These are phyloP conservation scores for Trachelus iudaicus DNA, from an alignment of 2,888 invertebrate genomes.

Conservation along the genomic window DNA sequence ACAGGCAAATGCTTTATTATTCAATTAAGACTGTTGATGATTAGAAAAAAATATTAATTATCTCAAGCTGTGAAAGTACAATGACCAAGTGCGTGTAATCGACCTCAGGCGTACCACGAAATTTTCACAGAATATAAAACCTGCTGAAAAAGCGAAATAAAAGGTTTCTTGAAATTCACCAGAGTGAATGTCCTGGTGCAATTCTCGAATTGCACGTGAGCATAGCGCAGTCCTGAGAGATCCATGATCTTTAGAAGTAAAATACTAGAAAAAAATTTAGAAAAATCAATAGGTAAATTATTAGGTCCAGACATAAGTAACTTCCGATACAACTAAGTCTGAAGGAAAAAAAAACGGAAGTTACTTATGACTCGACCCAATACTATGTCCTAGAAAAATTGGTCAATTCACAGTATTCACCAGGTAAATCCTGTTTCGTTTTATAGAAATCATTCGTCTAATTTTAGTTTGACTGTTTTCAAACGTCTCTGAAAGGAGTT, in stretches of 20 bases:
- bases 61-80: neutral
- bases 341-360: no score
- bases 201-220: neutral
- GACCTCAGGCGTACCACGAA: neutral
- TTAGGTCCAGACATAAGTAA: no score
- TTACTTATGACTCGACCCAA: no score
- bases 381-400: neutral
- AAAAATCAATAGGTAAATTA: neutral
- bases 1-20: neutral
- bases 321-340: no score
- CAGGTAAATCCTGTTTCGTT: neutral
- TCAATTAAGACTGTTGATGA: neutral
- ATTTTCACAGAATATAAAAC: neutral
- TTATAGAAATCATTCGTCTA: no score
- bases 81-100: neutral
- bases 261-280: neutral
- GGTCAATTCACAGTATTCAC: neutral
- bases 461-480: no score
- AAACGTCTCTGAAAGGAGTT: neutral
- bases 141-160: neutral
- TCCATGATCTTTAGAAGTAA: neutral
- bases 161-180: neutral
- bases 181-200: neutral
- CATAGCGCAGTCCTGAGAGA: neutral
- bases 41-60: neutral